phyloP scores from a whole-genome alignment of 1,140 invertebrate species.

The Colletes latitarsis region DNA sequence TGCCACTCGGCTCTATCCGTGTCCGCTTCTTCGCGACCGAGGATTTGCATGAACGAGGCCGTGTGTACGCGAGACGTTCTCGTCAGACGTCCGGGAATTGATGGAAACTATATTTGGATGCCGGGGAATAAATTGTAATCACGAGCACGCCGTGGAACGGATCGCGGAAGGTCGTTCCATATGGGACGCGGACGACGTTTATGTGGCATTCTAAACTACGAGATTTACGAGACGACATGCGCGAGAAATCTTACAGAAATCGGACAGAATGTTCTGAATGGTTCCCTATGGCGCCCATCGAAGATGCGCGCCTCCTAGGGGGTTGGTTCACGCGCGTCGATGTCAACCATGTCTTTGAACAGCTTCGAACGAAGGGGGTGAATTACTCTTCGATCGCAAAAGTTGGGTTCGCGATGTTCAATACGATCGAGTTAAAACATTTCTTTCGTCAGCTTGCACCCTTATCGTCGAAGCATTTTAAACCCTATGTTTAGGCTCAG shows the following conservation, averaged over 20 bases:
- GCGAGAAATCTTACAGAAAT: background rate
- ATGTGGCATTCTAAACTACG: slow-evolving; percentile 13
- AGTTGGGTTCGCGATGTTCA: too few relatives aligned
- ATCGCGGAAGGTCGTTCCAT: slow-evolving; percentile 32
- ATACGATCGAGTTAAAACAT: too few relatives aligned
- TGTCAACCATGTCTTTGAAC: too few relatives aligned
- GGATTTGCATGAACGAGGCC: slow-evolving; percentile 41
- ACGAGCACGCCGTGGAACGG: slow-evolving; percentile 10
- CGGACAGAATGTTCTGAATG: background rate
- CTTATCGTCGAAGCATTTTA: too few relatives aligned
- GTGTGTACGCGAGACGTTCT: background rate
- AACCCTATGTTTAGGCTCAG: too few relatives aligned
- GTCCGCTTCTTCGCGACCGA: background rate
- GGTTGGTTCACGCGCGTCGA: background rate
- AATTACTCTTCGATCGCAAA: too few relatives aligned
- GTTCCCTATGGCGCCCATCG: background rate
- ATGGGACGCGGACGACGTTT: slow-evolving; percentile 23
- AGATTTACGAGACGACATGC: slow-evolving; percentile 4
- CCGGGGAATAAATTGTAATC: slow-evolving; percentile 45
- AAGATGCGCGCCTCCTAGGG: background rate
- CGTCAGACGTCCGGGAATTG: slow-evolving; percentile 16
- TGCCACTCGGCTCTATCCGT: background rate
- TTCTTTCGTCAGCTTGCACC: too few relatives aligned
- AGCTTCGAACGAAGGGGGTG: too few relatives aligned
- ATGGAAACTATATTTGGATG: slow-evolving; percentile 44